Conservation (phyloP, 2,797 vertebrate genomes). For the Eulemur rubriventer region DNA sequence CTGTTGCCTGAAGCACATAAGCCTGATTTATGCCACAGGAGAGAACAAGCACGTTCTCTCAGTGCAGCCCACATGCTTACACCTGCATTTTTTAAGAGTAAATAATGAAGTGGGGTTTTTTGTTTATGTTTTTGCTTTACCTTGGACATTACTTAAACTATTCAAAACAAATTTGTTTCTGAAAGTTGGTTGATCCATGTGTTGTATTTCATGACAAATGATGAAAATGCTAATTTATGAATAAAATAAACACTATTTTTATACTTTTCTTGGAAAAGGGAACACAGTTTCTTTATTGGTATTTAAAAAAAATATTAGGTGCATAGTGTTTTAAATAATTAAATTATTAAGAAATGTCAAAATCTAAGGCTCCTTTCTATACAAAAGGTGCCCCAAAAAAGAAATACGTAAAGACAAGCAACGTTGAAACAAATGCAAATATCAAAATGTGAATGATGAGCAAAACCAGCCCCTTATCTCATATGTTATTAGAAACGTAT, state of each 20-base stretch:
- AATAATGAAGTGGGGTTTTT: not conserved
- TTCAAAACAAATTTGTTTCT: not conserved
- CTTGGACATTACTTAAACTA: not conserved
- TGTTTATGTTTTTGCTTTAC: not conserved
- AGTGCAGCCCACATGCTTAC: accelerated
- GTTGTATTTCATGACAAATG: not conserved
- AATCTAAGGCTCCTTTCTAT: not conserved
- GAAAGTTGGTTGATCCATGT: not conserved
- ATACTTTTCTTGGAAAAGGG: not conserved
- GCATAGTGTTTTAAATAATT: not conserved
- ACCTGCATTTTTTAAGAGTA: not conserved
- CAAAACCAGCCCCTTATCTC: not conserved
- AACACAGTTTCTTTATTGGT: not conserved
- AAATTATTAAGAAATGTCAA: not conserved
- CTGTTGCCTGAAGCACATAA: not conserved
- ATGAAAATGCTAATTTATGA: not conserved
- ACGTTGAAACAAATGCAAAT: not conserved
- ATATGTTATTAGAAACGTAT: not conserved
- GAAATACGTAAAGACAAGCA: not conserved
- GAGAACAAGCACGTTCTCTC: not conserved
- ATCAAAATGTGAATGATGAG: not conserved
- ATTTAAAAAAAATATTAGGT: not conserved
- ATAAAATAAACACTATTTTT: not conserved
- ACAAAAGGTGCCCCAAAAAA: not conserved
- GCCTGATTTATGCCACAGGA: not conserved